Conservation (phyloP, 37 sponge, comb jelly and placozoan genomes). For the Diacarnus erythraeanus region DNA sequence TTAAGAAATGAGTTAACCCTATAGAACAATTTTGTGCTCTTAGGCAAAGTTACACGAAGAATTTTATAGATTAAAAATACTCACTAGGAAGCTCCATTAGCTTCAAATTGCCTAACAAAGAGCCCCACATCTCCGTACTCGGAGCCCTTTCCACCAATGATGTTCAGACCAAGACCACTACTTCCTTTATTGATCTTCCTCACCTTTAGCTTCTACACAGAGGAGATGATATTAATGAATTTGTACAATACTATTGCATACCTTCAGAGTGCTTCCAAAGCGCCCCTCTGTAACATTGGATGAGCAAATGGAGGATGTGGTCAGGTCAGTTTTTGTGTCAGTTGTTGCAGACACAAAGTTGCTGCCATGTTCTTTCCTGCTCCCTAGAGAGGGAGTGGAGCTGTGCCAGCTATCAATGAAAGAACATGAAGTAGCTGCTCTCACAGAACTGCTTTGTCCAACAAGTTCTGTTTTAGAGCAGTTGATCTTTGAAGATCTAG, state of each 20-base stretch:
- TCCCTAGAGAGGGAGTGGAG: conserved; percentile 68
- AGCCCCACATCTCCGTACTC: conserved; percentile 70
- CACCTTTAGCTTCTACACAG: conserved; percentile 52
- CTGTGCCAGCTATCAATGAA: conserved; percentile 31
- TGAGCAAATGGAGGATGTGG: conserved; percentile 10
- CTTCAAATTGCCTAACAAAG: conserved; percentile 46
- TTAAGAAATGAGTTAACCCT: background rate
- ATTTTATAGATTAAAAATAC: background rate
- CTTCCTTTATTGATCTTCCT: conserved; percentile 65
- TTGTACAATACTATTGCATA: no score
- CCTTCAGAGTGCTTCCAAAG: no score
- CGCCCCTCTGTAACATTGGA: background rate
- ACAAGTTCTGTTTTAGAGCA: no score
- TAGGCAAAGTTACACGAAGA: no score
- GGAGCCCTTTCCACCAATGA: conserved; percentile 69
- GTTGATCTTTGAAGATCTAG: background rate
- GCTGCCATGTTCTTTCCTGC: conserved; percentile 27
- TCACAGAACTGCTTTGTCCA: no score
- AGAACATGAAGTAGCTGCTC: no score
- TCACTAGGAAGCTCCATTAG: conserved; percentile 31
- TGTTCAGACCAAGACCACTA: conserved; percentile 51
- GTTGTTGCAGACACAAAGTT: conserved; percentile 45
- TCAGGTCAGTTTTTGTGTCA: conserved; percentile 52
- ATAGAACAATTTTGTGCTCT: no score
- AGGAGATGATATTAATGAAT: no score